Base-by-base conservation (phyloP, 2,888 invertebrate genomes). In the Drosophila rellima region DNA sequence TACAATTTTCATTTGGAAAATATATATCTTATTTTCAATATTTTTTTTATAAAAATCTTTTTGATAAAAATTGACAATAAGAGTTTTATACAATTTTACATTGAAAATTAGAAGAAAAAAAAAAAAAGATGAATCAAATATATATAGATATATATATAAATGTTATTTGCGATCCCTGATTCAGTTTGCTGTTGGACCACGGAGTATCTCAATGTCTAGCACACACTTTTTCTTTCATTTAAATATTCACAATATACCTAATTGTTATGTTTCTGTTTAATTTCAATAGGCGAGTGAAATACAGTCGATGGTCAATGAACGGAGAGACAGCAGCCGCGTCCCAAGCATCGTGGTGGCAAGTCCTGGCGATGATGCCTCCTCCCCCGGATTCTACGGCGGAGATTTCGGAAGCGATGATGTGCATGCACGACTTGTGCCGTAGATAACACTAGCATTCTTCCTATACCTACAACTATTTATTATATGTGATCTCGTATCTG, bases 371-470 rank as follows among this genome's bases (percentile, higher is more conserved):
- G 80, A 89, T 79, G 65, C 82, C 84, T 20, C 78, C 80, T 40
- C 81, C 71, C 54, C 79, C 75, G 76, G 60, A 54, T 47, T 23
- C 18, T 82, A 68, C 59, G 70, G 82, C 65, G 87, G 90, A 90
- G 62, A 82, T 81, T 83, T 78, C 79, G 71, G 78, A 70, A 45
- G 65, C 74, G 86, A 91, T 85, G 90, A 91, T 88, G 90, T 88
- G 69, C 78, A 88, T 83, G 75, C 84, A 66, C 82, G 89, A 70
- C 86, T 91, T 82, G 91, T 92, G 56, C 80, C 91, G 65, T 92
- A 87, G 83, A 77, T 84, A 61, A 70, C 29, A 33, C 8, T 0
- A 2, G 39, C 11, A 15, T 13, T 2, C 1, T 2, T 23, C 35
- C 15, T 29, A 13, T 29, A 4, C 7, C n/a, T n/a, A n/a, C n/a